phyloP scores from a whole-genome alignment of 2,888 invertebrate genomes.

The Heteropelma amictum region DNA sequence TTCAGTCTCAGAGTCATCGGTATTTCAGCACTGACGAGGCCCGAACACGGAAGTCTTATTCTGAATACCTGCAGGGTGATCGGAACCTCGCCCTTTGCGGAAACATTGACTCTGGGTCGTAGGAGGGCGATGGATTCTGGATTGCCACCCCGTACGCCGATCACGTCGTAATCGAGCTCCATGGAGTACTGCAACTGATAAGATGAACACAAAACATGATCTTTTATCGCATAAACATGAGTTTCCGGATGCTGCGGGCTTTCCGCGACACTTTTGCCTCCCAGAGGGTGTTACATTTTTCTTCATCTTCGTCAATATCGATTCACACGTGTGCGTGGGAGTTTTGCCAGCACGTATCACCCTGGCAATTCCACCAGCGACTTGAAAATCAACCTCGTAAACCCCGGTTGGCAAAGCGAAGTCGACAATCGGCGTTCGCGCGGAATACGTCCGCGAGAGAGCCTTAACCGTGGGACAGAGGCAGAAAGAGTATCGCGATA shows the following conservation, averaged over 20 bases:
- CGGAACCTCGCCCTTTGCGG: constrained; percentile 88
- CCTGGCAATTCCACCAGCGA: constrained; percentile 34
- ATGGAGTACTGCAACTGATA: constrained; percentile 87
- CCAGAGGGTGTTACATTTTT: too few relatives aligned
- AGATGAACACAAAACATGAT: constrained; percentile 57
- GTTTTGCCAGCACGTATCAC: constrained; percentile 51
- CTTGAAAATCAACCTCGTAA: constrained; percentile 16
- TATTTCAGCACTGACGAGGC: constrained; percentile 88
- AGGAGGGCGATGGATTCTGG: constrained; percentile 82
- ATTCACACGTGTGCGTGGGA: constrained; percentile 28
- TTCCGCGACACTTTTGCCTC: constrained; percentile 13
- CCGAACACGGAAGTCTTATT: constrained; percentile 90
- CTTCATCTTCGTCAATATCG: constrained; percentile 29
- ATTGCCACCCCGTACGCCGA: constrained; percentile 78
- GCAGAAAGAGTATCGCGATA: constrained; percentile 54
- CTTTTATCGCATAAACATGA: too few relatives aligned
- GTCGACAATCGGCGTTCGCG: constrained; percentile 58
- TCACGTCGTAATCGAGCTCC: constrained; percentile 87
- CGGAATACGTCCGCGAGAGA: constrained; percentile 51
- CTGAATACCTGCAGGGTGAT: constrained; percentile 87
- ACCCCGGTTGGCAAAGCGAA: constrained; percentile 27
- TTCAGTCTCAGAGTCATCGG: constrained; percentile 89
- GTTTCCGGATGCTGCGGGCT: too few relatives aligned
- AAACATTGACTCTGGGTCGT: constrained; percentile 90
- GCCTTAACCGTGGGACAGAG: constrained; percentile 24